A percentile compares a stretch with the other conserved stretches of the same genome.
phyloP scores from a whole-genome alignment of 1,140 invertebrate species.

The Bombus waltoni region DNA sequence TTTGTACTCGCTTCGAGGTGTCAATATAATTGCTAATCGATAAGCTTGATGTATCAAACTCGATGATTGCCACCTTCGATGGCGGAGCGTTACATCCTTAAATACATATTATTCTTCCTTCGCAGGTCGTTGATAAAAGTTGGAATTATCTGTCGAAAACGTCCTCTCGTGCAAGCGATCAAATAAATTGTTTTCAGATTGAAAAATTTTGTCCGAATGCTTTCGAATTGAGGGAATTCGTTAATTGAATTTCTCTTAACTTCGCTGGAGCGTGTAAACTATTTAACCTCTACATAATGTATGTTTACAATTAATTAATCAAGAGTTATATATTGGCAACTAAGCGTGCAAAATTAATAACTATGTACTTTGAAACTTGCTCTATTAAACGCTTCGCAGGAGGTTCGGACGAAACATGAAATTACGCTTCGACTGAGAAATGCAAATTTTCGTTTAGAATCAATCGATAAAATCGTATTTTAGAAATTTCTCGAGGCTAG shows the following conservation, averaged over 20 bases:
- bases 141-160: background rate
- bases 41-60: background rate
- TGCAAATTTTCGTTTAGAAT: background rate
- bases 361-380: no score
- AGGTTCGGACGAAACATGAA: no score
- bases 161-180: no score
- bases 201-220: background rate
- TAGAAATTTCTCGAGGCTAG: background rate
- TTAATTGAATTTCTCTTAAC: no score
- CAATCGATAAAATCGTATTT: background rate
- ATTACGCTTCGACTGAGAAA: background rate
- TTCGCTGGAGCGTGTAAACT: background rate
- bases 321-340: background rate
- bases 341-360: slow-evolving; percentile 9
- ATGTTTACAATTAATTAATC: background rate
- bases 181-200: no score
- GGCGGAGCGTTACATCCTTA: background rate
- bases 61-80: background rate
- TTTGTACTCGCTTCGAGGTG: background rate
- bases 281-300: background rate
- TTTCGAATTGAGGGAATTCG: no score
- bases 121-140: background rate
- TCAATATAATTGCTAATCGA: slow-evolving; percentile 19
- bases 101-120: background rate
- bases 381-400: no score